Percentiles rank a stretch among this genome's conserved stretches.
Evolutionary conservation across 2,797 vertebrate genomes (phyloP).

Genomic region (Brachymystax lenok): DNA sequence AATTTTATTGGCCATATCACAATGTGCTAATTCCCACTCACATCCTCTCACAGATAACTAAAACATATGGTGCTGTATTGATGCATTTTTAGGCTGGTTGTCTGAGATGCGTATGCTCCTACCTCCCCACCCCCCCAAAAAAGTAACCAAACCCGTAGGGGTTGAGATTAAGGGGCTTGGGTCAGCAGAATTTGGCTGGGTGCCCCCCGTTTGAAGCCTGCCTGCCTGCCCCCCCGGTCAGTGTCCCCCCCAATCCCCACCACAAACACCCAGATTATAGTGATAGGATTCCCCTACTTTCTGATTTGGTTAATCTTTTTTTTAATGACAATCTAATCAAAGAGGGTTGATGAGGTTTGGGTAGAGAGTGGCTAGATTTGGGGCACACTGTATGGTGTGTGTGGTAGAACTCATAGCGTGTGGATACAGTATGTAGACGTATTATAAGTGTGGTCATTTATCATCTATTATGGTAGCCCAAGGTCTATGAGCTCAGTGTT

Average conservation of each 20-base stretch:
- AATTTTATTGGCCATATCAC: conserved; percentile 54
- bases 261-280: conserved; percentile 49
- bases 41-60: conserved; percentile 22
- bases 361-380: neutral
- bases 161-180: conserved; percentile 58
- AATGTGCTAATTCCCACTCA: conserved; percentile 51
- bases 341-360: conserved; percentile 19
- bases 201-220: conserved; percentile 28
- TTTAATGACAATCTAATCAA: conserved; percentile 52
- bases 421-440: neutral
- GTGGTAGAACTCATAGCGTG: neutral
- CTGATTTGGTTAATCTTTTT: conserved; percentile 63
- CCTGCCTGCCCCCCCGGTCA: conserved; percentile 20
- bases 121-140: conserved; percentile 38
- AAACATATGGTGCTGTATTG: conserved; percentile 61
- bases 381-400: neutral
- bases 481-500: neutral
- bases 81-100: conserved; percentile 58
- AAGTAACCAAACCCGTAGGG: conserved; percentile 44
- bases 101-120: conserved; percentile 35
- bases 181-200: conserved; percentile 46
- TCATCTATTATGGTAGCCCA: no score
- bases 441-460: neutral
- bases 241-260: conserved; percentile 27
- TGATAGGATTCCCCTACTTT: conserved; percentile 58